A percentile compares a stretch with the other conserved stretches of the same genome.
phyloP scores from a whole-genome alignment of 2,888 invertebrate species.

The Lasius platythorax region DNA sequence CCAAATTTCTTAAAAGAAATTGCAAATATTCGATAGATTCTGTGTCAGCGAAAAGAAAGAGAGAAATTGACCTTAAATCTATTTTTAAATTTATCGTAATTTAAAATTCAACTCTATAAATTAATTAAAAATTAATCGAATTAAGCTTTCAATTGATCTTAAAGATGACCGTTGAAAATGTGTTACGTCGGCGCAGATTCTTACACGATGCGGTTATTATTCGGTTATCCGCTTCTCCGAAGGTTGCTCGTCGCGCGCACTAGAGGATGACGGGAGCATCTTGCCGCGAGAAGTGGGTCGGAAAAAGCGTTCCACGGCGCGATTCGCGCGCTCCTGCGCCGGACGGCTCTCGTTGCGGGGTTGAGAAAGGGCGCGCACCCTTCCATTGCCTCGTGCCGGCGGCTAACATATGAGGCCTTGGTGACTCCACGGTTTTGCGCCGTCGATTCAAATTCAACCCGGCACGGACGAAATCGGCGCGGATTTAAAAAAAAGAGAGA shows the following conservation, averaged over 20 bases:
- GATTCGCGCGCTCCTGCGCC: conserved; percentile 70
- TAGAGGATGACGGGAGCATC: conserved; percentile 65
- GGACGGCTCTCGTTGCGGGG: conserved; percentile 58
- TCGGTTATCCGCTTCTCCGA: background rate
- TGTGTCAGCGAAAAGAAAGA: background rate
- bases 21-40: background rate
- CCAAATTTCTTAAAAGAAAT: background rate
- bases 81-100: background rate
- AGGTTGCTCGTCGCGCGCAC: conserved; percentile 19
- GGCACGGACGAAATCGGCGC: conserved; percentile 82
- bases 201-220: conserved; percentile 1
- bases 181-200: background rate
- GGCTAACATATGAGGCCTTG: conserved; percentile 85
- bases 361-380: conserved; percentile 62
- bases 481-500: conserved; percentile 82
- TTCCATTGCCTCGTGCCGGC: conserved; percentile 78
- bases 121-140: background rate
- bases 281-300: conserved; percentile 66
- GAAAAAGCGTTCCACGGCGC: conserved; percentile 67
- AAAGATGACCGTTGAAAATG: background rate
- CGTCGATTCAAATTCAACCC: conserved; percentile 84
- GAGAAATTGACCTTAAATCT: background rate
- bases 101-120: background rate
- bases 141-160: background rate
- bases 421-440: conserved; percentile 84